Conservation (phyloP, 1,140 invertebrate species). For the Aphaenogaster ashmeadi region DNA sequence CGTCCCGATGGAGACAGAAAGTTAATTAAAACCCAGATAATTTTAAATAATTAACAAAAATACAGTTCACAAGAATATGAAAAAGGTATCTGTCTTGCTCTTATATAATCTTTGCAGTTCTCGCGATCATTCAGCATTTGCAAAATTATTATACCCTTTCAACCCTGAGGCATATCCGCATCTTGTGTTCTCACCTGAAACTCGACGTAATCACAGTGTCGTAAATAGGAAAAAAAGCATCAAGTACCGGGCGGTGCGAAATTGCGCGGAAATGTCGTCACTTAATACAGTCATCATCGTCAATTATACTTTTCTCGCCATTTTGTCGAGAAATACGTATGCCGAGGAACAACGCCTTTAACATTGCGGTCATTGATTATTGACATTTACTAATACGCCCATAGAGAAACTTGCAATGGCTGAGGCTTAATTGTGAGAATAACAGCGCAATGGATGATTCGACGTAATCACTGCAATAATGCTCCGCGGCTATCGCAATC, state of each 20-base stretch:
- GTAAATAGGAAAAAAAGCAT: neutral
- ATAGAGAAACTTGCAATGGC: neutral
- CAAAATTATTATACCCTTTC: neutral
- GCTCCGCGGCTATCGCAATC: constrained; percentile 40
- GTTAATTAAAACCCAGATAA: constrained; percentile 11
- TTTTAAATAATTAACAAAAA: neutral
- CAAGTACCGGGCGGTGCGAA: constrained; percentile 14
- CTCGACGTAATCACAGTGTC: constrained; percentile 12
- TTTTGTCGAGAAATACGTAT: neutral
- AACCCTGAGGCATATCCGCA: constrained; percentile 23
- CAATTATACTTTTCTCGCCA: constrained; percentile 45
- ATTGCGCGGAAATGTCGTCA: constrained; percentile 48
- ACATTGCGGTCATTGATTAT: constrained; percentile 15
- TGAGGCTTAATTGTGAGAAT: constrained; percentile 45
- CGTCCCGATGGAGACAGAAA: neutral
- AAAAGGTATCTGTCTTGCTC: neutral
- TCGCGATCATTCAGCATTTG: neutral
- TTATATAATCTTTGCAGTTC: neutral
- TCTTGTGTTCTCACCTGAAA: constrained; percentile 1
- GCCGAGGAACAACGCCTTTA: constrained; percentile 1
- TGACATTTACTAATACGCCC: constrained; percentile 29
- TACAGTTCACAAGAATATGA: neutral
- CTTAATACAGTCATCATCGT: constrained; percentile 52
- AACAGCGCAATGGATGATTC: constrained; percentile 40
- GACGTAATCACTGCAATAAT: constrained; percentile 47